Conservation (phyloP, 1,140 invertebrate species). For the Temnothorax curvispinosus region DNA sequence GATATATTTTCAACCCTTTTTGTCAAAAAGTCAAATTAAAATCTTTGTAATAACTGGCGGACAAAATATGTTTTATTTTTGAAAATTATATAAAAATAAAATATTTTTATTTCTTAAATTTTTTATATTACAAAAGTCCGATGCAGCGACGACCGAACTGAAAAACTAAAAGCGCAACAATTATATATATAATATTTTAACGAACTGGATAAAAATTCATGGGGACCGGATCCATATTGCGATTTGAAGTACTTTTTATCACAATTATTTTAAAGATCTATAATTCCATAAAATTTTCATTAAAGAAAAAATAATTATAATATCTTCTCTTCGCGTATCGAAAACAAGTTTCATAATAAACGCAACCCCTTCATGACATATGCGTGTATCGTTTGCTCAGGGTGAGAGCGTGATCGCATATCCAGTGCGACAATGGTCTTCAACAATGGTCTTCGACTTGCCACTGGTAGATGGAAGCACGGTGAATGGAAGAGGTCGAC, state of each 20-base stretch:
- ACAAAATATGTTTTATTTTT: no score
- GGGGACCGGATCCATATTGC: no score
- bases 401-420: not conserved
- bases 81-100: no score
- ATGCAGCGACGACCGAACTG: no score
- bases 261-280: not conserved
- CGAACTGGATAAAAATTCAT: no score
- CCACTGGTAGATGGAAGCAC: constrained; percentile 81
- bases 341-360: not conserved
- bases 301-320: not conserved
- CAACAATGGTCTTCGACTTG: not conserved
- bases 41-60: no score
- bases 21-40: no score
- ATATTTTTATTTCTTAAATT: no score
- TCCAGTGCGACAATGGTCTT: not conserved
- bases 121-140: no score
- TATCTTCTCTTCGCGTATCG: not conserved
- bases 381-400: not conserved
- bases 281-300: not conserved
- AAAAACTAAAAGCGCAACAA: no score
- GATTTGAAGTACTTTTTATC: not conserved
- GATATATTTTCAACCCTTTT: no score
- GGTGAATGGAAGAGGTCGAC: constrained; percentile 79
- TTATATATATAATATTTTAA: no score
- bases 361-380: not conserved